Base-by-base conservation (phyloP, 2,888 invertebrate genomes). In the Hoplodrina blanda region DNA sequence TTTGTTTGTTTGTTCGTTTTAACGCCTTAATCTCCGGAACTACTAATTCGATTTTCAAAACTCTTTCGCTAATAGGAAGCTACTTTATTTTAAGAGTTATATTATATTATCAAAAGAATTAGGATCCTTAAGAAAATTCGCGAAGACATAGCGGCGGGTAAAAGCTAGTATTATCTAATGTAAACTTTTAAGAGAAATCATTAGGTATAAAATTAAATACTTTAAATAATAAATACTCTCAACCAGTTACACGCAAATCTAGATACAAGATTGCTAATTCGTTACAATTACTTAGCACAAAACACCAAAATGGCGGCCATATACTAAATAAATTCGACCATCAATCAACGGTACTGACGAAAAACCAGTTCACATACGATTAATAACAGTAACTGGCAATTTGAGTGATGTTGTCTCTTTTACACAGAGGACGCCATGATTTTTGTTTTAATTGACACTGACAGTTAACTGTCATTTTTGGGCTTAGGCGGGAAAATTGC, bases 231-330 rank as follows among this genome's bases (percentile, higher is more conserved):
- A n/a, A n/a, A n/a, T n/a, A n/a, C n/a, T n/a, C n/a, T n/a, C n/a
- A n/a, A n/a, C n/a, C n/a, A n/a, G n/a, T n/a, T 15, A 6, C 15
- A 15, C 15, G 15, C 46, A 17, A 17, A 17, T 46, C 56, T 25
- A 46, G 44, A 56, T 57, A 46, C 52, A 53, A 57, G 30, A n/a
- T 37, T 30, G 30, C 46, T 76, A 55, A 60, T 20, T 46, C 50
- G 8, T 19, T 46, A 41, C 62, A 46, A 54, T 59, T 66, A 62
- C 50, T 59, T 59, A 46, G 62, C 37, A 59, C 73, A 69, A 62
- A 65, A 37, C 3, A 7, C 15, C 57, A 74, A 80, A 80, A 80
- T 80, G 79, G 78, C 78, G 57, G 56, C 53, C 60, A 52, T 57
- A 17, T 63, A 59, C 55, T 53, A 69, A 56, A 57, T 20, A 70